Evolutionary conservation across 2,797 vertebrate genomes (phyloP).

Genomic region (Percopsis omiscomaycus): DNA sequence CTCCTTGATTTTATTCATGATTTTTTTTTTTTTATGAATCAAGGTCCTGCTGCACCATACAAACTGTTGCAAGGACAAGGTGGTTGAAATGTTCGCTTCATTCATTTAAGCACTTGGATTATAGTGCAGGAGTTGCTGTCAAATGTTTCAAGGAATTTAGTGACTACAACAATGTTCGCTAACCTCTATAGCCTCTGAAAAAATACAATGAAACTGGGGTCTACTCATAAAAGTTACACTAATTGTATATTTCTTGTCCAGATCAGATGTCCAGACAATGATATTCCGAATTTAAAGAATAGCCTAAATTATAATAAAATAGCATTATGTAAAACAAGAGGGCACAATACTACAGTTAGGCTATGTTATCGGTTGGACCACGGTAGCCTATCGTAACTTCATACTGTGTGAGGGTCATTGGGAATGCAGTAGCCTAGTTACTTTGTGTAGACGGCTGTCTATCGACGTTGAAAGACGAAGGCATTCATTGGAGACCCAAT

Average conservation of each 20-base stretch:
- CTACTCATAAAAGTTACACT: too few relatives aligned
- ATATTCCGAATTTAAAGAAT: too few relatives aligned
- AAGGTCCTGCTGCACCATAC: conserved; percentile 38
- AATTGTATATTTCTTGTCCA: too few relatives aligned
- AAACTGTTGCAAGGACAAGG: conserved; percentile 35
- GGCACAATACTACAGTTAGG: conserved; percentile 12
- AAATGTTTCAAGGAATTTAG: conserved; percentile 25
- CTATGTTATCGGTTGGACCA: conserved; percentile 8
- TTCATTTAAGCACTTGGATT: conserved; percentile 43
- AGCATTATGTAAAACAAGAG: not conserved
- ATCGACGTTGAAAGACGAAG: conserved; percentile 45
- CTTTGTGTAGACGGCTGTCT: conserved; percentile 7
- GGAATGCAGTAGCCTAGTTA: conserved; percentile 15
- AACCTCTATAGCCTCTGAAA: too few relatives aligned
- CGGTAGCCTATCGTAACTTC: conserved; percentile 16
- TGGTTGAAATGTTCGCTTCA: conserved; percentile 45
- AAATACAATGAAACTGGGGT: too few relatives aligned
- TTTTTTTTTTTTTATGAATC: conserved; percentile 46
- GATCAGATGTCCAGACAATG: too few relatives aligned
- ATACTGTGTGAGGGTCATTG: conserved; percentile 30
- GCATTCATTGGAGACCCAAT: conserved; percentile 55
- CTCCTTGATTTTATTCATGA: conserved; percentile 51
- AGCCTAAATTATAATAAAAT: too few relatives aligned
- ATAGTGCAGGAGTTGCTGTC: conserved; percentile 21
- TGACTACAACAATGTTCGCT: not conserved